Evolutionary conservation across 2,113 vertebrate genomes (phyloP).

Genomic region (Lasiurus cinereus): DNA sequence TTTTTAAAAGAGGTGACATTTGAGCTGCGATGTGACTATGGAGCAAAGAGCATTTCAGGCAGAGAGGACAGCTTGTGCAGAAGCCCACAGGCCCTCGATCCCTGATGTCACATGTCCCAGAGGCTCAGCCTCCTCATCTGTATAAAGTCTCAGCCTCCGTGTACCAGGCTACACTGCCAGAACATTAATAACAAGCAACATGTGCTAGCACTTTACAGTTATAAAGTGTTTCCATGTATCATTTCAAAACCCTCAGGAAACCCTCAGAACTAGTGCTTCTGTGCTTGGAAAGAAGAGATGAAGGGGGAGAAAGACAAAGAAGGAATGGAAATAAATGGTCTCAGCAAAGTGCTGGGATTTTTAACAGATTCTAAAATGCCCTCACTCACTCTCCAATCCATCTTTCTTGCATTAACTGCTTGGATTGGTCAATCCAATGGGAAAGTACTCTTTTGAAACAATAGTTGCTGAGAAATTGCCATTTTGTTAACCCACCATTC

Average conservation of each 20-base stretch:
- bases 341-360: not conserved
- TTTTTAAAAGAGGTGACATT: not conserved
- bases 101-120: not conserved
- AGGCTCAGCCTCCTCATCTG: not conserved
- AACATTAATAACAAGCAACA: not conserved
- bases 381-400: not conserved
- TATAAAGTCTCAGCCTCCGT: not conserved
- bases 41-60: not conserved
- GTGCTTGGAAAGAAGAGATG: not conserved
- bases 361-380: not conserved
- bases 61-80: not conserved
- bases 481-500: not conserved
- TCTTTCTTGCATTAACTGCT: not conserved
- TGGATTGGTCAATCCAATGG: not conserved
- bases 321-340: not conserved
- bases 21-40: not conserved
- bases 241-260: not conserved
- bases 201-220: not conserved
- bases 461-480: accelerated
- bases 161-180: not conserved
- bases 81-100: not conserved
- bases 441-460: not conserved
- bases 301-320: not conserved
- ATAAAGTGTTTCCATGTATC: not conserved
- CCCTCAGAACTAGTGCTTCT: not conserved